Evolutionary conservation across 1,140 invertebrate genomes (phyloP), one percentile per base, ranked within the genome.

Genomic region (Medauroidea extradentata): DNA sequence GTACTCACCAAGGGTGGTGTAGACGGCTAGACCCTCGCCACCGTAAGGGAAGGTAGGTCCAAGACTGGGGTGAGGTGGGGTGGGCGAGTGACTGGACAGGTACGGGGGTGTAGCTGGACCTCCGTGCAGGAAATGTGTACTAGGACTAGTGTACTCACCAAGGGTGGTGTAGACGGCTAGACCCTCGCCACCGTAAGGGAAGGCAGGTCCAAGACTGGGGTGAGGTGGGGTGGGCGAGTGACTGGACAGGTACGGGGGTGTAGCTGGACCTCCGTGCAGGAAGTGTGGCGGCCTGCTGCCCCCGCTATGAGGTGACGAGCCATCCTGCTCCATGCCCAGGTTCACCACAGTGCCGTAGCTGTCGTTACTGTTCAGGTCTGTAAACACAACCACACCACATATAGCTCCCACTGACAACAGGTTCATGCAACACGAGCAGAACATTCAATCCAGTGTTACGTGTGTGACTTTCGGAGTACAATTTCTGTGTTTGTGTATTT

Each of bases 301-400:
- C 70, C 71, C 83, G 59, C 83, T 86, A 62, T 88, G 87, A 23
- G 89, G 89, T 61, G 87, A 90, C 9, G 87, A 85, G 49, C 86
- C 87, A 67, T 89, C 89, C 58, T 85, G 80, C 50, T 83, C 89
- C 64, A 90, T 79, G 23, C 86, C 82, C 75, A 90, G 83, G 73
- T 86, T 90, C 59, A 89, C 81, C 53, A 82, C 87, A 2, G 89
- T 91, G 54, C 89, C 87, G 67, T 92, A 93, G 74, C 90, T 92
- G 67, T 93, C 90, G 73, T 92, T 80, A 66, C 79, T 92, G 71
- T 87, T 89, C 63, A 92, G 73, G 78, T 92, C 89, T 92, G 75
- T 2, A 75, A 70, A 34, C 29, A 34, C 29, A 34, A n/a, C n/a
- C n/a, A n/a, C n/a, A n/a, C n/a, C n/a, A n/a, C n/a, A n/a, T n/a